These are phyloP conservation scores for Lophius piscatorius DNA, from an alignment of 2,113 vertebrate genomes.

Conservation along the genomic window DNA sequence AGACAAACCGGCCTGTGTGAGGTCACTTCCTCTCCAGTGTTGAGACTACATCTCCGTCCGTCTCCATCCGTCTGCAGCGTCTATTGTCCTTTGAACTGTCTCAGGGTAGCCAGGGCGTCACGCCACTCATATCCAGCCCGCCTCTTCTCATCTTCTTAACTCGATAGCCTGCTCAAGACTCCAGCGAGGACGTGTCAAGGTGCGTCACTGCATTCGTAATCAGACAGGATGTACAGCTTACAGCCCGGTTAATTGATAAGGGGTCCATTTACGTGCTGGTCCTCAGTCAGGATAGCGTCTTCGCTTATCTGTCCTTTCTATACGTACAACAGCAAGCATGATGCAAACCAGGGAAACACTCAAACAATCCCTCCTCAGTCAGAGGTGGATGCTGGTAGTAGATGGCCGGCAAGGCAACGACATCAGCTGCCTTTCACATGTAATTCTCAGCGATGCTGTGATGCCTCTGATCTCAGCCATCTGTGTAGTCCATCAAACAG, in stretches of 20 bases:
- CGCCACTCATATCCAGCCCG: slow-evolving; percentile 65
- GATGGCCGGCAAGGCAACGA: slow-evolving; percentile 60
- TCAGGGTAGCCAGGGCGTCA: slow-evolving; percentile 65
- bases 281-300: slow-evolving; percentile 41
- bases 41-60: slow-evolving; percentile 56
- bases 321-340: slow-evolving; percentile 71
- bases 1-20: slow-evolving; percentile 51
- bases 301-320: slow-evolving; percentile 65
- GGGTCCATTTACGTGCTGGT: slow-evolving; percentile 33
- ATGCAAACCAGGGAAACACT: slow-evolving; percentile 81
- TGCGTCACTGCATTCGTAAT: slow-evolving; percentile 65
- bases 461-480: slow-evolving; percentile 67
- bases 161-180: slow-evolving; percentile 46
- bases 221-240: slow-evolving; percentile 68
- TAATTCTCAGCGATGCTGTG: slow-evolving; percentile 63
- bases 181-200: slow-evolving; percentile 70
- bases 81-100: slow-evolving; percentile 51
- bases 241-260: slow-evolving; percentile 63
- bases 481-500: slow-evolving; percentile 65
- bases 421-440: slow-evolving; percentile 65
- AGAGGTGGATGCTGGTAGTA: slow-evolving; percentile 58
- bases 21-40: slow-evolving; percentile 72
- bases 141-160: too few species aligned
- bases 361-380: slow-evolving; percentile 65
- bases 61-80: slow-evolving; percentile 3